These are phyloP conservation scores for Pithys albifrons DNA, from an alignment of 2,113 vertebrate species.

Conservation along the genomic window DNA sequence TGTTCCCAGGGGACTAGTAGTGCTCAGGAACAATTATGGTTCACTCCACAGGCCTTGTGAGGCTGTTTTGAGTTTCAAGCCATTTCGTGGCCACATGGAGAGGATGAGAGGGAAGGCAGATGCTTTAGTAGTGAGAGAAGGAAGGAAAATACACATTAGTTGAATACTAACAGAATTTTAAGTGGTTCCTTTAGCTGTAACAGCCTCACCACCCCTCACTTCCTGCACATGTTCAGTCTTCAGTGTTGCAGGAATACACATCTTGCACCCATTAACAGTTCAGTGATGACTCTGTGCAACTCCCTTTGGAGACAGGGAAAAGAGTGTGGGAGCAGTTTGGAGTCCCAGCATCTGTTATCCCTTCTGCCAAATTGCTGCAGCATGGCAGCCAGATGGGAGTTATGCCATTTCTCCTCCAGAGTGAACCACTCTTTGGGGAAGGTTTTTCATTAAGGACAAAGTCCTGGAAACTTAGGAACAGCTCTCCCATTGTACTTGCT, in stretches of 20 bases:
- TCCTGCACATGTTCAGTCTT: not conserved
- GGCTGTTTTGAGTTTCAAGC: not conserved
- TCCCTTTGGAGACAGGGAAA: not conserved
- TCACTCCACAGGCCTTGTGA: not conserved
- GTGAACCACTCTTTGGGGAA: not conserved
- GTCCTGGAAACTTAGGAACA: not conserved
- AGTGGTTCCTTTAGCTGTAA: constrained; percentile 22
- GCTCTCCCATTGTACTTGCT: not conserved
- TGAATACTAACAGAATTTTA: not conserved
- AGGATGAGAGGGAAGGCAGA: not conserved
- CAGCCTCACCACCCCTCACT: not conserved
- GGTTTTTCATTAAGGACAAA: not conserved
- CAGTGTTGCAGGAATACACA: not conserved
- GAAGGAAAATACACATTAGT: not conserved
- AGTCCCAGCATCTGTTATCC: constrained; percentile 7
- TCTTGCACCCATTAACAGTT: constrained; percentile 47
- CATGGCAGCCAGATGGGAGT: constrained; percentile 49
- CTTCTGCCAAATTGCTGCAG: constrained; percentile 41
- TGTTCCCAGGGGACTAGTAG: not conserved
- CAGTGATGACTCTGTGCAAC: not conserved
- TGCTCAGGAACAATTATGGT: not conserved
- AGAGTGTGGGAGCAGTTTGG: constrained; percentile 26
- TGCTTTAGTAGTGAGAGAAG: not conserved
- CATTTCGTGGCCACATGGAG: not conserved
- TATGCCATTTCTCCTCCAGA: not conserved